phyloP scores from a whole-genome alignment of 2,113 vertebrate genomes.

The Nothobranchius kuhntae region DNA sequence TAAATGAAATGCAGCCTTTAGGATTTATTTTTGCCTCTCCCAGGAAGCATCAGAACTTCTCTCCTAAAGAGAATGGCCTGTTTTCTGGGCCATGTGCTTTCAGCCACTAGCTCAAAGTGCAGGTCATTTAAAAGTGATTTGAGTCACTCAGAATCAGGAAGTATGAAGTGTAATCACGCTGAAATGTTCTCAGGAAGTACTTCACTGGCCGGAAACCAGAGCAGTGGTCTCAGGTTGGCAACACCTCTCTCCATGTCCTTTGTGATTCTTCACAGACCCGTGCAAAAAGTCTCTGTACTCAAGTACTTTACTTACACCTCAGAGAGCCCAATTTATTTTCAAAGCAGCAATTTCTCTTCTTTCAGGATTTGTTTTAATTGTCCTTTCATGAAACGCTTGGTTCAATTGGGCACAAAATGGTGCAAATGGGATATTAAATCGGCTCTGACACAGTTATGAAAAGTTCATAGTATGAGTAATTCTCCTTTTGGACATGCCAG shows the following conservation, averaged over 20 bases:
- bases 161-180: constrained; percentile 46
- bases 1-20: constrained; percentile 8
- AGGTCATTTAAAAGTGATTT: constrained; percentile 55
- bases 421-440: constrained; percentile 22
- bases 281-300: constrained; percentile 3
- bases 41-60: constrained; percentile 14
- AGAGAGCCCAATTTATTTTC: constrained; percentile 18
- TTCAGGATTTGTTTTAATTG: constrained; percentile 11
- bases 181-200: constrained; percentile 60
- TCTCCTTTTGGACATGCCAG: constrained; percentile 2
- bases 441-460: constrained; percentile 21
- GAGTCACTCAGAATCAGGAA: constrained; percentile 49
- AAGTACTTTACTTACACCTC: constrained; percentile 1
- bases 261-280: not conserved
- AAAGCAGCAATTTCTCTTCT: constrained; percentile 8
- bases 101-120: constrained; percentile 27
- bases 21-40: constrained; percentile 7
- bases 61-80: constrained; percentile 3
- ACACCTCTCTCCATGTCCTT: constrained; percentile 9
- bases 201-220: constrained; percentile 50
- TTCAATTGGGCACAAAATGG: constrained; percentile 38
- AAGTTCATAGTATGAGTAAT: constrained; percentile 26
- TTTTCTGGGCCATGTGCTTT: not conserved
- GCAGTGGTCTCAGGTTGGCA: constrained; percentile 20
- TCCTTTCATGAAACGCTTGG: not conserved